Conservation (phyloP, 2,113 vertebrate genomes). For the Struthio camelus region DNA sequence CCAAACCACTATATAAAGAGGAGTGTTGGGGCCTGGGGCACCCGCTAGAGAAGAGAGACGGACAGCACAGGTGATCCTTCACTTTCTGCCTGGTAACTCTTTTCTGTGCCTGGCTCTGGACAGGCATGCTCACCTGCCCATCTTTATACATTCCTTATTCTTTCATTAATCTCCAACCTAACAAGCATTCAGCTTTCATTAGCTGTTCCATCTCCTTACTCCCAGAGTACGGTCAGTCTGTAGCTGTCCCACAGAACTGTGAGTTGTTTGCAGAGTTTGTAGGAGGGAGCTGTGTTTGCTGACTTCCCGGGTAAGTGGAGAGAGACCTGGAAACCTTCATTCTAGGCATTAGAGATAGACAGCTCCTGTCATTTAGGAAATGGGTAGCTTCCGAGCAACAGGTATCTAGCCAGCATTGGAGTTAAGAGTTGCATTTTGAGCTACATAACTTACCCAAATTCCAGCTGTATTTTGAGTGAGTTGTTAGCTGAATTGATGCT, state of each 20-base stretch:
- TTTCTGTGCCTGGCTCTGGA: neutral
- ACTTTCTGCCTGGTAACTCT: neutral
- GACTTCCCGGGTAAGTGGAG: neutral
- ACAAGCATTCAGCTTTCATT: neutral
- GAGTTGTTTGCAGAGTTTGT: neutral
- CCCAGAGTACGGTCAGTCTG: rapidly evolving
- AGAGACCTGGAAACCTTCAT: neutral
- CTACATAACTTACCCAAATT: neutral
- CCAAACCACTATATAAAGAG: neutral
- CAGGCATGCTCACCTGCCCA: neutral
- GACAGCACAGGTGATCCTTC: neutral
- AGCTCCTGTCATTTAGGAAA: neutral
- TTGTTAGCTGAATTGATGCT: neutral
- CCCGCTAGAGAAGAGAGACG: neutral
- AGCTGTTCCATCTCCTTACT: neutral
- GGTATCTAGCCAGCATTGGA: neutral
- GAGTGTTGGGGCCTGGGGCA: neutral
- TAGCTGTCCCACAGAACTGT: rapidly evolving
- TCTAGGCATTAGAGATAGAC: neutral
- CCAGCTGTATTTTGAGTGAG: neutral
- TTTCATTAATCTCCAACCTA: neutral
- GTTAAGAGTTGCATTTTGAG: neutral
- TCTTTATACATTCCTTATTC: neutral
- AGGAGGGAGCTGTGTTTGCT: neutral
- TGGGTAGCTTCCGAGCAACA: neutral